Evolutionary conservation across 2,113 vertebrate species (phyloP).

Genomic region (Capreolus pygargus): DNA sequence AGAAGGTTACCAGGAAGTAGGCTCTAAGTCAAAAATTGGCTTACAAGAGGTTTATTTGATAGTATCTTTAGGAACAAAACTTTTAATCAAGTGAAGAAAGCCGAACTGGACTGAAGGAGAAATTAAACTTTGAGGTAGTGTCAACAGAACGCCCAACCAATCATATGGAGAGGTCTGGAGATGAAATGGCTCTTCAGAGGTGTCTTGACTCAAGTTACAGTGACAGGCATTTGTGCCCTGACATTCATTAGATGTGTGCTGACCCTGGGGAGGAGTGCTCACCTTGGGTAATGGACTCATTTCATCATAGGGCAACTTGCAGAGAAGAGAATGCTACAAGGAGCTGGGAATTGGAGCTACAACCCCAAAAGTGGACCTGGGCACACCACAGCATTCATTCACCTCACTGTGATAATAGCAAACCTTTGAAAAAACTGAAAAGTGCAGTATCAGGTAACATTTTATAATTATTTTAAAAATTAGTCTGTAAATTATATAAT

Average conservation of each 20-base stretch:
- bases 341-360: neutral
- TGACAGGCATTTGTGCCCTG: neutral
- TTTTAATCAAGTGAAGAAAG: neutral
- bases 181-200: neutral
- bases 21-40: neutral
- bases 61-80: neutral
- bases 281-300: neutral
- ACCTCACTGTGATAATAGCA: neutral
- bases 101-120: neutral
- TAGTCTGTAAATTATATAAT: neutral
- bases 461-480: neutral
- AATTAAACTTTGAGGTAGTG: neutral
- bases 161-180: neutral
- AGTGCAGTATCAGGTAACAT: neutral
- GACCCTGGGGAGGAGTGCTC: neutral
- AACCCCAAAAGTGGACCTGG: neutral
- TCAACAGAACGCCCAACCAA: neutral
- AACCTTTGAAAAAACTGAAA: neutral
- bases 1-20: neutral
- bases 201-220: neutral
- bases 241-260: neutral
- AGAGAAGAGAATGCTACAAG: neutral
- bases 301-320: neutral
- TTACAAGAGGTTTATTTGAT: neutral
- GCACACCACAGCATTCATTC: neutral